Conservation (phyloP, 1,140 invertebrate genomes). For the Leucophenga varia region DNA sequence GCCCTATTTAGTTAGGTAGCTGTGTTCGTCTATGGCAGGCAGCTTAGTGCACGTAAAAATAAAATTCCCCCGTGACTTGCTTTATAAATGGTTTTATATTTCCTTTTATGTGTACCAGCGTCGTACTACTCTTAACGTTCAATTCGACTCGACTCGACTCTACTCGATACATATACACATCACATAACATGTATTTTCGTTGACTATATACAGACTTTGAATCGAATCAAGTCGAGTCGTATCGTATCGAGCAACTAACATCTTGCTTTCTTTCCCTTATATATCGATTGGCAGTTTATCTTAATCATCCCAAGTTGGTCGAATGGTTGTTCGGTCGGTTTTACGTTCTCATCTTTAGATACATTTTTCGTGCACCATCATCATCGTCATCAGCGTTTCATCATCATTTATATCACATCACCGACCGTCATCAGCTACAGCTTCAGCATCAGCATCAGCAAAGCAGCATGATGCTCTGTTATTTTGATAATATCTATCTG, state of each 20-base stretch:
- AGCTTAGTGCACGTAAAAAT: too few species aligned
- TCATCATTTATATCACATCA: too few species aligned
- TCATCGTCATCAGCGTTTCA: conserved; percentile 25
- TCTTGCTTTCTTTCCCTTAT: conserved; percentile 45
- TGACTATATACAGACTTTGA: too few species aligned
- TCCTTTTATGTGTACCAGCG: conserved; percentile 41
- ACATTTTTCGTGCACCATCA: conserved; percentile 41
- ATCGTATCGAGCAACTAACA: too few species aligned
- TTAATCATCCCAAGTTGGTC: conserved; percentile 49
- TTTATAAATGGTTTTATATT: conserved; percentile 55
- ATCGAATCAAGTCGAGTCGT: too few species aligned
- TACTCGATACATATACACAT: conserved; percentile 1
- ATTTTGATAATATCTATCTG: too few species aligned
- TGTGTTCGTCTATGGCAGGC: too few species aligned
- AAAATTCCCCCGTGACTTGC: conserved; percentile 52
- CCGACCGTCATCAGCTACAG: too few species aligned
- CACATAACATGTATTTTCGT: too few species aligned
- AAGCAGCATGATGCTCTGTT: too few species aligned
- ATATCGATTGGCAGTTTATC: conserved; percentile 54
- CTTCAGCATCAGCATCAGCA: conserved; percentile 19
- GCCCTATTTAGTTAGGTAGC: too few species aligned
- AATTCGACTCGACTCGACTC: conserved; percentile 11
- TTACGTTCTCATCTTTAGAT: conserved; percentile 22
- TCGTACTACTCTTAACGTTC: too few species aligned
- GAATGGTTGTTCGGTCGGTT: conserved; percentile 10